phyloP scores from a whole-genome alignment of 2,888 invertebrate genomes.

The Poecilobothrus nobilitatus region DNA sequence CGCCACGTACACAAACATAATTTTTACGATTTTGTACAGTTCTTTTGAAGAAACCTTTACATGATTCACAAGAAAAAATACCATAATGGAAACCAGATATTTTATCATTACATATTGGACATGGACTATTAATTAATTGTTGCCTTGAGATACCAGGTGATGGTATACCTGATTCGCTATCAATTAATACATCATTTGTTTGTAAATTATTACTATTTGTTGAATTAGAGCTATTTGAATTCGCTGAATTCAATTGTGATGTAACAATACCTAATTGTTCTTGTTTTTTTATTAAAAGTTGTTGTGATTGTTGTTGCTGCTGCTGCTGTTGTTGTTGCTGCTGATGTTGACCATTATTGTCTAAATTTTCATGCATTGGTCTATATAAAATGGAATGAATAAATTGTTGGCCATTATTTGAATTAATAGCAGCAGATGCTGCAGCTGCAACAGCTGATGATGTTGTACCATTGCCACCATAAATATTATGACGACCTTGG shows the following conservation, averaged over 20 bases:
- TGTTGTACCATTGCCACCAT: conserved; percentile 1
- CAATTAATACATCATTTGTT: conserved; percentile 30
- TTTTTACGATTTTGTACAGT: conserved; percentile 98
- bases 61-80: conserved; percentile 95
- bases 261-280: neutral
- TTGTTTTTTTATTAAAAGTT: neutral
- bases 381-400: conserved; percentile 51
- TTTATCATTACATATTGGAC: conserved; percentile 91
- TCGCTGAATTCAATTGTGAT: neutral
- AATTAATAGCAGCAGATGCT: neutral
- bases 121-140: conserved; percentile 85
- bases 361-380: conserved; percentile 30
- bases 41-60: conserved; percentile 96
- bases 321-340: conserved; percentile 26
- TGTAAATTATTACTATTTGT: conserved; percentile 13
- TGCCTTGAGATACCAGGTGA: conserved; percentile 72
- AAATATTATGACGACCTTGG: conserved; percentile 53
- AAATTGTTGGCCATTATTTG: conserved; percentile 28
- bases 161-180: conserved; percentile 32
- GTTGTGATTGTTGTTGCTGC: conserved; percentile 25
- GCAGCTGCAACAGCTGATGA: neutral
- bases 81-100: conserved; percentile 97
- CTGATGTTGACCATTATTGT: conserved; percentile 19
- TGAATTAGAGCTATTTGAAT: neutral
- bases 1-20: conserved; percentile 86